Base-by-base conservation (phyloP, 2,113 vertebrate genomes). In the Garra rufa region DNA sequence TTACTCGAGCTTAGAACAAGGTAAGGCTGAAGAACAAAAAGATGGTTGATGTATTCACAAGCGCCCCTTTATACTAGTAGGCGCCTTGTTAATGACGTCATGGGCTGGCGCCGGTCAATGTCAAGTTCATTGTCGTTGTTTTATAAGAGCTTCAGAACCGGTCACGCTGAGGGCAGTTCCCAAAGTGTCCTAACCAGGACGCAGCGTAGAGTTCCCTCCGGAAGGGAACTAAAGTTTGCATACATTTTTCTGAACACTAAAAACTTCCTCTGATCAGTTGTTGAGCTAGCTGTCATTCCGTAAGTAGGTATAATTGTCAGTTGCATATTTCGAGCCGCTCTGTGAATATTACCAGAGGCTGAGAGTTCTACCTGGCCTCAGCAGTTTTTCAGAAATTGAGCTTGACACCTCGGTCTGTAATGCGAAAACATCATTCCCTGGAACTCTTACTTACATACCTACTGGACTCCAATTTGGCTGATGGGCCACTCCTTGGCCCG, bases 391-490 rank as follows among this genome's bases (percentile, higher is more conserved):
- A 44, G 83, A 83, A 88, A 86, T 88, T 34, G 34, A 86, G 55
- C 61, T 78, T 48, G 67, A 81, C 70, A 80, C 86, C 41, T 70
- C 63, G 6, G 28, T 65, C 78, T 61, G 52, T 80, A 67, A 30
- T 85, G 50, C 48, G 81, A 80, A 86, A 88, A 87, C 86, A 74
- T 67, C 70, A 34, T 86, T 57, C 52, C 76, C 67, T 83, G 34
- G 71, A 77, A 87, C 86, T 77, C 87, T 74, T 67, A 88, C 86
- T 73, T 71, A 67, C 82, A 85, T 83, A 79, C 89, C 85, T 81
- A 87, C 87, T 75, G 75, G 87, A 83, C 75, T 91, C 90, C 91
- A 92, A 93, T 94, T 90, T 93, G 92, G 90, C 89, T 92, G 92
- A 93, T 92, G 89, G 93, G 88, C 93, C 88, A 87, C 59, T 84